Conservation (phyloP, 2,888 invertebrate genomes). For the Drosophila percnosoma region DNA sequence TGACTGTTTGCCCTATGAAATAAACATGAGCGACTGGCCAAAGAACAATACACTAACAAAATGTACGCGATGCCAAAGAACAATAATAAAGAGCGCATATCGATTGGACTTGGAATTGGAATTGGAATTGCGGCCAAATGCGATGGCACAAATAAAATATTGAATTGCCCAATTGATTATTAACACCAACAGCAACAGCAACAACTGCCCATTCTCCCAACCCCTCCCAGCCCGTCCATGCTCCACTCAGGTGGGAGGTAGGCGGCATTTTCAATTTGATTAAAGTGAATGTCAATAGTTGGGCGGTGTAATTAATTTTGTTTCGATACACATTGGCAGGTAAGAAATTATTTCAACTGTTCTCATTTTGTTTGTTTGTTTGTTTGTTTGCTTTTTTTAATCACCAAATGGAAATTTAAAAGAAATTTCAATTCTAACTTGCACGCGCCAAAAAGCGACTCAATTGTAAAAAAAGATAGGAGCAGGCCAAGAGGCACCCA, state of each 20-base stretch:
- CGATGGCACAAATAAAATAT: constrained; percentile 71
- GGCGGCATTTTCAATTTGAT: constrained; percentile 23
- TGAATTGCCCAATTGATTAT: constrained; percentile 54
- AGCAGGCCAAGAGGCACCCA: constrained; percentile 23
- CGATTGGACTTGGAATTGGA: constrained; percentile 43
- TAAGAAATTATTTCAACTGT: constrained; percentile 32
- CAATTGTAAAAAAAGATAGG: constrained; percentile 34
- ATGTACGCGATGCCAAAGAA: background rate
- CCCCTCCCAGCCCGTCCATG: background rate
- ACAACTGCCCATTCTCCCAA: background rate
- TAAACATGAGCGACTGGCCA: constrained; percentile 28
- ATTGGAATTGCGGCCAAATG: constrained; percentile 60
- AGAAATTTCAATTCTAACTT: constrained; percentile 18
- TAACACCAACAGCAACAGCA: constrained; percentile 4
- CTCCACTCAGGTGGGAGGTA: background rate
- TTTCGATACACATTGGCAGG: constrained; percentile 22
- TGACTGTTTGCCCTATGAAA: constrained; percentile 38
- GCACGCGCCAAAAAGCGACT: constrained; percentile 25
- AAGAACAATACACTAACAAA: constrained; percentile 20
- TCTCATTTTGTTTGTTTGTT: constrained; percentile 20
- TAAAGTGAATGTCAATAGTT: constrained; percentile 24
- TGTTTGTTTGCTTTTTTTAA: constrained; percentile 27
- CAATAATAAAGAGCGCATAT: constrained; percentile 26
- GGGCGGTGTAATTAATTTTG: constrained; percentile 40
- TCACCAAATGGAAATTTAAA: constrained; percentile 43